Percentiles rank a stretch among this genome's conserved stretches.
phyloP scores from a whole-genome alignment of 2,113 vertebrate genomes.

The Haplotaxodon microlepis region DNA sequence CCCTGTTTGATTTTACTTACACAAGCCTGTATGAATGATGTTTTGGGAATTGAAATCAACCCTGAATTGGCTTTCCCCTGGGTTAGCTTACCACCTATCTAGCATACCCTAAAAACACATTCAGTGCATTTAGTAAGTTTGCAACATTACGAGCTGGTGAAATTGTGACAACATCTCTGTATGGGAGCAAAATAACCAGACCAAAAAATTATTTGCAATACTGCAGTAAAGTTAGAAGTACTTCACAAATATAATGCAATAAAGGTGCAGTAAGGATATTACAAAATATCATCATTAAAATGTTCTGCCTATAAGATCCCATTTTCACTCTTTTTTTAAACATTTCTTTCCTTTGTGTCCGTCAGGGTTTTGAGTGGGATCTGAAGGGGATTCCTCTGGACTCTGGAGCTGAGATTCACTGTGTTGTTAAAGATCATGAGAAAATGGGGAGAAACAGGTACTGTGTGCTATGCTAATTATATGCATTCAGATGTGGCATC shows the following conservation, averaged over 20 bases:
- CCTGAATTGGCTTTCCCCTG: accelerated
- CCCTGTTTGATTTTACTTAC: accelerated
- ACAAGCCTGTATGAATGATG: background rate
- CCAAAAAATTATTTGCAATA: accelerated
- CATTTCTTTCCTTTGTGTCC: background rate
- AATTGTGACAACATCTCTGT: background rate
- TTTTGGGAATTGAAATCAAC: background rate
- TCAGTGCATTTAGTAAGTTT: background rate
- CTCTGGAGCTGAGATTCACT: slow-evolving; percentile 78
- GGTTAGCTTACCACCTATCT: no score
- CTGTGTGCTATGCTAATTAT: background rate
- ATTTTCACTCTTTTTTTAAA: background rate
- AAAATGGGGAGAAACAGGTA: slow-evolving; percentile 95
- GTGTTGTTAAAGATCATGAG: slow-evolving; percentile 95
- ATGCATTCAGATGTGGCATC: background rate
- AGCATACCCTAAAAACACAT: background rate
- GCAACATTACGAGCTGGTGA: background rate
- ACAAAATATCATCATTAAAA: background rate
- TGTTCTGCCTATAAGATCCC: background rate
- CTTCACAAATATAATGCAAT: background rate
- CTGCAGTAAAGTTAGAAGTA: background rate
- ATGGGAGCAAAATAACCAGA: background rate
- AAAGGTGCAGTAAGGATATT: background rate
- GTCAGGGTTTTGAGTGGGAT: slow-evolving; percentile 94
- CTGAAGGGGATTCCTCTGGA: slow-evolving; percentile 89